These are phyloP conservation scores for Amblyraja radiata DNA, from an alignment of 2,797 vertebrate genomes.

Conservation along the genomic window DNA sequence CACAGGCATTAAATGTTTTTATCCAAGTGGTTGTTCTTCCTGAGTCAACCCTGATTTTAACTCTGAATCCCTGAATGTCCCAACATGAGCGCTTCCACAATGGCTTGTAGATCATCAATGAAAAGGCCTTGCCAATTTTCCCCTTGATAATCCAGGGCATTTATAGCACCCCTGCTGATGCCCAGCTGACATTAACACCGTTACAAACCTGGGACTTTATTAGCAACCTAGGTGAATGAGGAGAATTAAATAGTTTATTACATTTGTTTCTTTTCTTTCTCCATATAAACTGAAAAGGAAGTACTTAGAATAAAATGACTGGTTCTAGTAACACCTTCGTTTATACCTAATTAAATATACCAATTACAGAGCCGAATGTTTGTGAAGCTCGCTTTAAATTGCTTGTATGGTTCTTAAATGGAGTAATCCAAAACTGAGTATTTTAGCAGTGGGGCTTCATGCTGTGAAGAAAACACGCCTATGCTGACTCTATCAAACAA, in stretches of 20 bases:
- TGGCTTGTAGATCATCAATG: background rate
- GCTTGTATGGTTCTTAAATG: conserved; percentile 29
- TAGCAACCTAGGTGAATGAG: background rate
- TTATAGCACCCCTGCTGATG: background rate
- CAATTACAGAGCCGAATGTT: conserved; percentile 29
- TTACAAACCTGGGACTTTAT: background rate
- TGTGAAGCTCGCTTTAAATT: conserved; percentile 29
- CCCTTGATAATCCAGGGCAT: background rate
- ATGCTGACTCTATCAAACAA: conserved; percentile 27
- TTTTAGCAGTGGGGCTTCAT: conserved; percentile 32
- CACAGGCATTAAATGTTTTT: background rate
- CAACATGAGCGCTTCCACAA: background rate
- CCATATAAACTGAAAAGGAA: background rate
- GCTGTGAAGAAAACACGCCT: conserved; percentile 34
- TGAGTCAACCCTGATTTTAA: background rate
- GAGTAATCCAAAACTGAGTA: background rate
- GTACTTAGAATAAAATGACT: conserved; percentile 8
- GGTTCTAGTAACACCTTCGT: background rate
- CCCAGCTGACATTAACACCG: background rate
- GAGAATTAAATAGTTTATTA: background rate
- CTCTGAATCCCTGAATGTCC: background rate
- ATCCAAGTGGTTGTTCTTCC: background rate
- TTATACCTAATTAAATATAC: conserved; percentile 24
- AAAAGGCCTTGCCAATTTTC: background rate
- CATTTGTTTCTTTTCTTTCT: background rate